phyloP scores from a whole-genome alignment of 2,888 invertebrate species.

The Drosophila paranaensis region DNA sequence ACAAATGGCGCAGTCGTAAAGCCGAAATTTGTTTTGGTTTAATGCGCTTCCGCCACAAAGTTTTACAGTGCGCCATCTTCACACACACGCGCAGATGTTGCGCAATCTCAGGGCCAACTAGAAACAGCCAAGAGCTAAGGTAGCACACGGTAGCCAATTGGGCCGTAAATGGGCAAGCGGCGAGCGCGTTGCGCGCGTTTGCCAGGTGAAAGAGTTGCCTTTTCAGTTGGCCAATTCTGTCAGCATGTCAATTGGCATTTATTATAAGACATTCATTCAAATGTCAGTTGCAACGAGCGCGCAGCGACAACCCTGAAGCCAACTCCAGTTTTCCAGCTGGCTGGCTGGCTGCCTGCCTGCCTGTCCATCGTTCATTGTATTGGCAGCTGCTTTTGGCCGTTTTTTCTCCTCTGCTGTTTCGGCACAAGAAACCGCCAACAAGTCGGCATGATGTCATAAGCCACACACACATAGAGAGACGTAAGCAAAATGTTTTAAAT shows the following conservation, averaged over 20 bases:
- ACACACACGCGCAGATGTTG: constrained; percentile 20
- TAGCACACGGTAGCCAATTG: constrained; percentile 7
- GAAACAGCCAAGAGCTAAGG: not conserved
- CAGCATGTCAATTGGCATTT: constrained; percentile 70
- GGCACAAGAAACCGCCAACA: constrained; percentile 44
- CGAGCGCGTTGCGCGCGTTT: not conserved
- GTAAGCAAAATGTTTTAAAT: constrained; percentile 41
- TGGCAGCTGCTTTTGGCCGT: constrained; percentile 56
- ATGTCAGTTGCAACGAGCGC: constrained; percentile 40
- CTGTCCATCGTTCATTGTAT: constrained; percentile 50
- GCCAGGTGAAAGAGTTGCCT: constrained; percentile 61
- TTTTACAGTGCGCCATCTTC: constrained; percentile 7
- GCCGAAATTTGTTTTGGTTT: constrained; percentile 44
- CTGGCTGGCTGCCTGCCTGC: constrained; percentile 4
- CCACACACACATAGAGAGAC: constrained; percentile 31
- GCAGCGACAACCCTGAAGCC: constrained; percentile 25
- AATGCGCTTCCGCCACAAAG: constrained; percentile 44
- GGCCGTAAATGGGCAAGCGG: constrained; percentile 32
- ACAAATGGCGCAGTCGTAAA: constrained; percentile 65
- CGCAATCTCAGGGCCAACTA: constrained; percentile 43
- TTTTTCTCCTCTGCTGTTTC: constrained; percentile 14
- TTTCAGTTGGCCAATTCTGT: constrained; percentile 44
- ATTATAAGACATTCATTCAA: constrained; percentile 60
- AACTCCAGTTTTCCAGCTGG: constrained; percentile 38
- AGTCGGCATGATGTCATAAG: constrained; percentile 73